These are phyloP conservation scores for Galerucella pusilla DNA, from an alignment of 2,888 invertebrate genomes.

Conservation along the genomic window DNA sequence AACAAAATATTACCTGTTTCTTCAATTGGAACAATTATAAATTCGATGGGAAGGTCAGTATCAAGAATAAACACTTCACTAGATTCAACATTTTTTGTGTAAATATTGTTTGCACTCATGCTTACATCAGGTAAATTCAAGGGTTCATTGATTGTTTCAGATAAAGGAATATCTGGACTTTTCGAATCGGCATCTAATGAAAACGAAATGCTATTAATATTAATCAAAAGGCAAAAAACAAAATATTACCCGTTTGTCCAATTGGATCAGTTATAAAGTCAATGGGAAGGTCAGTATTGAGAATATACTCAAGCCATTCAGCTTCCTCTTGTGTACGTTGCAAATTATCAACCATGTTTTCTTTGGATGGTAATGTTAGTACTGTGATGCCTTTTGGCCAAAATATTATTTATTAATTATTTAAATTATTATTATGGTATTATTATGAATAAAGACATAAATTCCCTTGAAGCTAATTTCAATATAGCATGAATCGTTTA, in stretches of 20 bases:
- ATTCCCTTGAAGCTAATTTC: no score
- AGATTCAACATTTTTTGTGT: not conserved
- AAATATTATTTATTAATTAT: no score
- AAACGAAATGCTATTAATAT: not conserved
- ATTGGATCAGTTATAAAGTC: not conserved
- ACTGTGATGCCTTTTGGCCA: no score
- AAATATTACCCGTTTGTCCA: constrained; percentile 1
- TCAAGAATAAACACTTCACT: no score
- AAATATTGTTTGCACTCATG: not conserved
- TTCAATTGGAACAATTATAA: not conserved
- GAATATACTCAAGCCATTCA: constrained; percentile 1
- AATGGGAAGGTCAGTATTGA: constrained; percentile 4
- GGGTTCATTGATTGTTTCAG: constrained; percentile 2
- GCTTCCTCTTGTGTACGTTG: not conserved
- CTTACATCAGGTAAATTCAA: constrained; percentile 1
- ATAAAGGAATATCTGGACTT: not conserved
- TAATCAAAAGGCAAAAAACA: constrained; percentile 1
- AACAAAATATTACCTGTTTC: constrained; percentile 1
- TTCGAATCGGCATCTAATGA: not conserved
- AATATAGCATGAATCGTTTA: no score
- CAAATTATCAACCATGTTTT: not conserved
- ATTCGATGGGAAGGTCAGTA: not conserved
- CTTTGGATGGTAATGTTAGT: not conserved
- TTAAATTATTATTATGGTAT: no score
- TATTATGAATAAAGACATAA: no score